Base-by-base conservation (phyloP, 2,113 vertebrate species). In the Chlorocebus sabaeus region DNA sequence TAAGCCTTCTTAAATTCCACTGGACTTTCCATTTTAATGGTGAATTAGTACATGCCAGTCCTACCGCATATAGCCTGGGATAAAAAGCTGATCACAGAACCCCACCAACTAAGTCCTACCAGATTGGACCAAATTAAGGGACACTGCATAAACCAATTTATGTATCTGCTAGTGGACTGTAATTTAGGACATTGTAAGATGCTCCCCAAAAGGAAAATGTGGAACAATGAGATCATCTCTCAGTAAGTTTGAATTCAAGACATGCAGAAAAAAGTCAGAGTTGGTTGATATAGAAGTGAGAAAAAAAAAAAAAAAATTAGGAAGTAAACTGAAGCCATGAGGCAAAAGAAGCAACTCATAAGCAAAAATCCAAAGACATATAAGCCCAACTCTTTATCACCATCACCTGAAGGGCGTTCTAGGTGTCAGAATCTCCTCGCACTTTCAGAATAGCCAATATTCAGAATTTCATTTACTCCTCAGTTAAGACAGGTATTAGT, bases 371-470 rank as follows among this genome's bases (percentile, higher is more conserved):
- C 12, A 64, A 64, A 70, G 6, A n/a, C 11, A 8, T 1, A 7
- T 11, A 57, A 35, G 14, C 16, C n/a, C 73, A 9, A 35, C 30
- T 64, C 5, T 22, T 85, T 11, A 48, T 85, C 55, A 27, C 16
- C 14, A 70, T 40, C 11, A 23, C 3, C 9, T 25, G 2, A 8
- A 40, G 32, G 11, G 13, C 8, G 50, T 80, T 80, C 55, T 68
- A 40, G 35, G n/a, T 12, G 3, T 55, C 3, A 50, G 3, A 18
- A 52, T n/a, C 38, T 50, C 35, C 38, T 10, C 0, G 20, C 22
- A 4, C 4, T 8, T 76, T 81, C 9, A 68, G 18, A 96, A 59
- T 59, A 55, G 18, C 18, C 18, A 64, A 23, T 61, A 90, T 59
- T 80, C 6, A 88, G 5, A 91, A 80, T 83, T 35, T 52, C 25